A percentile compares a stretch with the other conserved stretches of the same genome.
Evolutionary conservation across 2,888 invertebrate genomes (phyloP).

Genomic region (Epinotia demarniana): DNA sequence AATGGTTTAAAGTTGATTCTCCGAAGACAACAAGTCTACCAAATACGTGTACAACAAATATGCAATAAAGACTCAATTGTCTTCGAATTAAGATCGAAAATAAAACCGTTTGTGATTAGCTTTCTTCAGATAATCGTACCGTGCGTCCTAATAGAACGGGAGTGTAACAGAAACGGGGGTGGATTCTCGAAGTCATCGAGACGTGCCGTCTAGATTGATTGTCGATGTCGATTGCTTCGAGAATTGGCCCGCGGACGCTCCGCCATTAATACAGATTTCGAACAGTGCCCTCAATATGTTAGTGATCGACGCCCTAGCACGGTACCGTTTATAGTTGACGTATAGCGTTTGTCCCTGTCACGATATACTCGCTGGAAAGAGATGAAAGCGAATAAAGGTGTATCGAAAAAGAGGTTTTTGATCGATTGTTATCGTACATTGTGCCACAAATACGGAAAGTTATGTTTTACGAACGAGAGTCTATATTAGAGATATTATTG

Average conservation of each 20-base stretch:
- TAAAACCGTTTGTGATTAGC: neutral
- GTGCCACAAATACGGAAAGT: too few relatives aligned
- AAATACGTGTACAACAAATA: neutral
- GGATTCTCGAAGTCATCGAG: neutral
- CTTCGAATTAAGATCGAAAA: neutral
- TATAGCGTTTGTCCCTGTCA: neutral
- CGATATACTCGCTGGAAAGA: neutral
- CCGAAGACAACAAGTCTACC: neutral
- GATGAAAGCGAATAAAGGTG: neutral
- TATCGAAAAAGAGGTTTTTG: too few relatives aligned
- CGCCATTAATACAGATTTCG: conserved; percentile 21
- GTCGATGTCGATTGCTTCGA: neutral
- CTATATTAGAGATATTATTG: too few relatives aligned
- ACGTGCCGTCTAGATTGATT: neutral
- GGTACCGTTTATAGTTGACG: neutral
- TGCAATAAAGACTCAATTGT: neutral
- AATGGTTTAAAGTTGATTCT: neutral
- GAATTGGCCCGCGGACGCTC: neutral
- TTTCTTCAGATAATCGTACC: conserved; percentile 2
- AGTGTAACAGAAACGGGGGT: neutral
- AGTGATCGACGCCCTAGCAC: conserved; percentile 1
- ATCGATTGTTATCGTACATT: too few relatives aligned
- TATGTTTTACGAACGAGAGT: too few relatives aligned
- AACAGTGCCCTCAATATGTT: conserved; percentile 1
- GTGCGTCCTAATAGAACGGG: neutral